Conservation (phyloP, 2,888 invertebrate species). For the Cecidostiba fungosa region DNA sequence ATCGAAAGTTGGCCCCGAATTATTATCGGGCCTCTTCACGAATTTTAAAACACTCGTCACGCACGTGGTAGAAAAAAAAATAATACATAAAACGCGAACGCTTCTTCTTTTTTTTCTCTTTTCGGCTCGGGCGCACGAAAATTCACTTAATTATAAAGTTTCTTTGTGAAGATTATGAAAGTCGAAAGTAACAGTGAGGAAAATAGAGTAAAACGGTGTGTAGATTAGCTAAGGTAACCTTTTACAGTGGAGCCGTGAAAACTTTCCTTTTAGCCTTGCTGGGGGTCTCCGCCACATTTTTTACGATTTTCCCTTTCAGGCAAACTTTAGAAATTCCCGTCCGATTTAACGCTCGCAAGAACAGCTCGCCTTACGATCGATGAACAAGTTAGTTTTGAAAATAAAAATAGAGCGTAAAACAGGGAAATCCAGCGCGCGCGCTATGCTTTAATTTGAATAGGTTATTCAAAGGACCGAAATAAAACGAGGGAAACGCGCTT, state of each 20-base stretch:
- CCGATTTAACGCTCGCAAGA: constrained; percentile 40
- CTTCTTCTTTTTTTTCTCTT: background rate
- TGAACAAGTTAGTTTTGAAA: constrained; percentile 18
- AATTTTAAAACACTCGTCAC: background rate
- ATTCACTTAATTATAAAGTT: constrained; percentile 48
- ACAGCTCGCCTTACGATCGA: constrained; percentile 23
- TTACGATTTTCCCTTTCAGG: constrained; percentile 45
- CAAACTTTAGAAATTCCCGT: constrained; percentile 40
- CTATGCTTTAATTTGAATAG: constrained; percentile 23
- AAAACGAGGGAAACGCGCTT: background rate
- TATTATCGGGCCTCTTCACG: background rate
- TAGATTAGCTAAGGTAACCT: constrained; percentile 53
- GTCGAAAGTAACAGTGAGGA: constrained; percentile 26
- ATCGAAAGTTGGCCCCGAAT: constrained; percentile 14
- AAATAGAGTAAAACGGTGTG: constrained; percentile 43
- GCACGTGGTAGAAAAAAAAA: background rate
- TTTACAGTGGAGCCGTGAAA: constrained; percentile 48
- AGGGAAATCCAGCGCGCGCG: background rate
- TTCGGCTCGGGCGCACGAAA: background rate
- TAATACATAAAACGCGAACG: background rate
- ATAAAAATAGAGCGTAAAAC: background rate
- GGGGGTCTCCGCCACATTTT: constrained; percentile 20
- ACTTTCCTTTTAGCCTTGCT: constrained; percentile 52
- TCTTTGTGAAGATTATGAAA: constrained; percentile 49
- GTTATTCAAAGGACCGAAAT: background rate